A percentile compares a stretch with the other conserved stretches of the same genome.
Evolutionary conservation across 2,888 invertebrate species (phyloP).

Genomic region (Aplocera efformata): DNA sequence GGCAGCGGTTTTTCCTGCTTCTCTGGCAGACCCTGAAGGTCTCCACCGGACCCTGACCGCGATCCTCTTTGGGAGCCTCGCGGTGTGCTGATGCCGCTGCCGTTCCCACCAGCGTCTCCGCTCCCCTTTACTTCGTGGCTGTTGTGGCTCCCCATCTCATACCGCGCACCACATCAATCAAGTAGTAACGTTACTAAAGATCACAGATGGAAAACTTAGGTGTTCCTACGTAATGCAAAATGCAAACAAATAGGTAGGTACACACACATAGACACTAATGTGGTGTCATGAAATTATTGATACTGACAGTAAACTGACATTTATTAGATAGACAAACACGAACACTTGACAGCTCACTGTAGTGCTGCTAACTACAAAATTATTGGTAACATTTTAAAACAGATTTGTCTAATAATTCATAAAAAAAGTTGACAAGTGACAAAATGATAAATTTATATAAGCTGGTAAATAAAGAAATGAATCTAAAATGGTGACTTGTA

Average conservation of each 20-base stretch:
- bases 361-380: no score
- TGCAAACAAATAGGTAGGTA: conserved; percentile 8
- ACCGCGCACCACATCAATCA: background rate
- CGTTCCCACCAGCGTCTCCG: conserved; percentile 41
- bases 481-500: no score
- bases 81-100: conserved; percentile 62
- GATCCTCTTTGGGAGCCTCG: conserved; percentile 72
- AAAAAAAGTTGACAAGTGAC: no score
- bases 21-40: conserved; percentile 82
- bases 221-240: conserved; percentile 3
- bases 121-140: conserved; percentile 55
- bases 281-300: no score
- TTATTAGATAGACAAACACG: no score
- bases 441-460: no score
- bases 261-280: no score
- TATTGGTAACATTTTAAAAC: no score
- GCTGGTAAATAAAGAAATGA: no score
- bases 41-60: conserved; percentile 83
- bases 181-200: background rate
- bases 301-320: no score
- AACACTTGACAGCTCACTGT: no score
- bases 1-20: conserved; percentile 68
- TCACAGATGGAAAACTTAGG: conserved; percentile 19
- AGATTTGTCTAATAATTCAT: no score
- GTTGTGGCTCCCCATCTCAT: conserved; percentile 65